These are phyloP conservation scores for Nesidiocoris tenuis DNA, from an alignment of 2,888 invertebrate species.

Conservation along the genomic window DNA sequence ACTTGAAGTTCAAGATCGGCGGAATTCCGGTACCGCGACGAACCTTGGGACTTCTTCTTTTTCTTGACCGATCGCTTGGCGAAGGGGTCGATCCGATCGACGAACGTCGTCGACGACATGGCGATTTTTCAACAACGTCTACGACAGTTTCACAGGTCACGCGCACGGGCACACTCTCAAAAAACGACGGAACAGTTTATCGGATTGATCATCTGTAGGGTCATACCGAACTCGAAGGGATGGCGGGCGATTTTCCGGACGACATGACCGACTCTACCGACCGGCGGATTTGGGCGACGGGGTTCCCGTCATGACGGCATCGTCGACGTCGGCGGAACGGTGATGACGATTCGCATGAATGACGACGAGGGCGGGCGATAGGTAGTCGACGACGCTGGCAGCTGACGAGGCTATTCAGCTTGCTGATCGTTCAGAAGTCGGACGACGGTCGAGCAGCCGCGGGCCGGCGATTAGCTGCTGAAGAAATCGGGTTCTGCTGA, in stretches of 20 bases:
- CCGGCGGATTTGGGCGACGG: too few relatives aligned
- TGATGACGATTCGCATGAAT: not conserved
- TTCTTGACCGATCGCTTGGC: conserved; percentile 96
- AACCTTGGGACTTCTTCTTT: conserved; percentile 97
- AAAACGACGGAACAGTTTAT: not conserved
- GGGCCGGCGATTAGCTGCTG: not conserved
- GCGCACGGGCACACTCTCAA: not conserved
- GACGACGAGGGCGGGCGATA: not conserved
- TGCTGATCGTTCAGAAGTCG: not conserved
- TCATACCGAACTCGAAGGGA: too few relatives aligned
- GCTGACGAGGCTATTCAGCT: not conserved
- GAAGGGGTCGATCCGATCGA: conserved; percentile 99
- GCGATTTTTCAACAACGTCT: not conserved
- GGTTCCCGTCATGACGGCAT: not conserved
- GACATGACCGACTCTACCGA: not conserved
- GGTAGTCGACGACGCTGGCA: not conserved
- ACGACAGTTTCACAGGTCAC: not conserved
- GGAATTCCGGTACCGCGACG: conserved; percentile 96
- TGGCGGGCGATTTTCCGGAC: not conserved
- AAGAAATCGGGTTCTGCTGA: not conserved
- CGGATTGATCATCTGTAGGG: not conserved
- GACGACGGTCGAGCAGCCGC: not conserved
- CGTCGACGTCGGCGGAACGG: not conserved
- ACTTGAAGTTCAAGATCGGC: conserved; percentile 96
- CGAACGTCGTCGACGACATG: conserved; percentile 74